Conservation (phyloP, 2,113 vertebrate species). For the Diglossa brunneiventris region DNA sequence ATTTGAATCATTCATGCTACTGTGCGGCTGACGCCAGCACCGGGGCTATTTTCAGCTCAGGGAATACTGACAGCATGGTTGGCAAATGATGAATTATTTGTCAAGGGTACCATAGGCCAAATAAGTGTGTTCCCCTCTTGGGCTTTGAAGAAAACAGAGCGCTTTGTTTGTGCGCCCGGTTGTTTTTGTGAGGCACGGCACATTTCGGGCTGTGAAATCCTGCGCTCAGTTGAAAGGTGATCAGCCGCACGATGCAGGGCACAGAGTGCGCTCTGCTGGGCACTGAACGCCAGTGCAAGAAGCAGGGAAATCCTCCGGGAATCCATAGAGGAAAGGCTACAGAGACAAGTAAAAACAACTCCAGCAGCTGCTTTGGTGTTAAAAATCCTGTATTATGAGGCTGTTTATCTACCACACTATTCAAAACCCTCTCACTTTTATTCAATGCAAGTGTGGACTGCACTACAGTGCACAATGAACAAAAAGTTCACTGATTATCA, state of each 20-base stretch:
- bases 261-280: constrained; percentile 33
- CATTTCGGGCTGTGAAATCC: neutral
- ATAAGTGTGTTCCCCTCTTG: neutral
- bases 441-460: neutral
- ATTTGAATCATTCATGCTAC: neutral
- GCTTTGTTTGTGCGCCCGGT: neutral
- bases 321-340: neutral
- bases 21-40: neutral
- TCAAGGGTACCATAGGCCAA: constrained; percentile 13
- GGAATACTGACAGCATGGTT: neutral
- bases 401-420: neutral
- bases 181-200: neutral
- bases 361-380: neutral
- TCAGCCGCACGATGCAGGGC: neutral
- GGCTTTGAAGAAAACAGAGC: neutral
- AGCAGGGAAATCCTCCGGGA: neutral
- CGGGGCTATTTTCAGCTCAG: neutral
- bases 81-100: constrained; percentile 25
- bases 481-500: neutral
- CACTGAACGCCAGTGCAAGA: neutral
- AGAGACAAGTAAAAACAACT: neutral
- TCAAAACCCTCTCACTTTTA: neutral
- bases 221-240: neutral
- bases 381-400: neutral
- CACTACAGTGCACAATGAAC: neutral